Conservation (phyloP, 2,888 invertebrate species). For the Chloroclystis v-ata region DNA sequence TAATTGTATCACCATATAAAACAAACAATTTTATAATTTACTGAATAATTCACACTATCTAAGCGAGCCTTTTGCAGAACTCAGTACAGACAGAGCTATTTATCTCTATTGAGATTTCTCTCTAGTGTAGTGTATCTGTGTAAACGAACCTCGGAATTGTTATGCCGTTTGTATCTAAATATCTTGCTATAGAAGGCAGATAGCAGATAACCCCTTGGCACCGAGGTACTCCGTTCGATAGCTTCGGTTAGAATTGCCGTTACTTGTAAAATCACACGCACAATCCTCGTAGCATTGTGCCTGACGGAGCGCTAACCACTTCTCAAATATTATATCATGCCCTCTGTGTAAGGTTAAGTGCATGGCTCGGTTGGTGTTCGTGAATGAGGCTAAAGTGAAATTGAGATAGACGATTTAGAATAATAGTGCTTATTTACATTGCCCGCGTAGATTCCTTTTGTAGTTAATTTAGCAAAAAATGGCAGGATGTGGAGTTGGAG, state of each 20-base stretch:
- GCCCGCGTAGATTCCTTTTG: conserved; percentile 54
- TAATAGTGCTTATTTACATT: conserved; percentile 36
- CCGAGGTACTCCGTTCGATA: conserved; percentile 54
- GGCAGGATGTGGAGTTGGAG: conserved; percentile 66
- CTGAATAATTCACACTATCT: conserved; percentile 26
- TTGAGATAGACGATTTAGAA: conserved; percentile 30
- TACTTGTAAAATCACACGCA: conserved; percentile 65
- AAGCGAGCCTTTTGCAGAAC: conserved; percentile 10
- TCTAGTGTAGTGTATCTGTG: conserved; percentile 19
- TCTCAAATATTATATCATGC: conserved; percentile 28
- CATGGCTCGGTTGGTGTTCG: conserved; percentile 7
- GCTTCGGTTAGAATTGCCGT: conserved; percentile 66
- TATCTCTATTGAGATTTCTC: conserved; percentile 20
- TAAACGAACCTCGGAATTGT: conserved; percentile 31
- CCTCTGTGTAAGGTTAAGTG: conserved; percentile 11
- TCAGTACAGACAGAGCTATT: conserved; percentile 4
- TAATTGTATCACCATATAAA: conserved; percentile 37
- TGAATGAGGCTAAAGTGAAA: conserved; percentile 3
- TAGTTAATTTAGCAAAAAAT: conserved; percentile 64
- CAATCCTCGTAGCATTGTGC: conserved; percentile 52
- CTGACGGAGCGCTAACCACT: conserved; percentile 19
- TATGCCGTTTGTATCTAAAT: conserved; percentile 37
- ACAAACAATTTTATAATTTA: conserved; percentile 26
- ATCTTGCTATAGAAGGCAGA: conserved; percentile 49
- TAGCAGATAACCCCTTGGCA: conserved; percentile 67